Percentiles rank a stretch among this genome's conserved stretches.
Evolutionary conservation across 1,140 invertebrate species (phyloP).

Genomic region (Atta texana): DNA sequence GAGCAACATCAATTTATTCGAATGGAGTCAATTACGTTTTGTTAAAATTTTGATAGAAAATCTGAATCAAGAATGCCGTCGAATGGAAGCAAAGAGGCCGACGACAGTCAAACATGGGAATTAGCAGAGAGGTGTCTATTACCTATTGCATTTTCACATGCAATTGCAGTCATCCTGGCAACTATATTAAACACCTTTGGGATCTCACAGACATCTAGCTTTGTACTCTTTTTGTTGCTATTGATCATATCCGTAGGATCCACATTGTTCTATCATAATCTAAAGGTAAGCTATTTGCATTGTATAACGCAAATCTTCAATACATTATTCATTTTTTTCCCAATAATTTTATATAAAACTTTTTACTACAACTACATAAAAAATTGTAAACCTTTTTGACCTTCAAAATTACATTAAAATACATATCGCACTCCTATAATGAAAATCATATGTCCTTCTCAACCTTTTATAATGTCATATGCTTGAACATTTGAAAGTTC

Average conservation of each 20-base stretch:
- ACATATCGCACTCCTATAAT: neutral
- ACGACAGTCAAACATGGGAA: conserved; percentile 89
- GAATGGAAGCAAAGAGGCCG: conserved; percentile 78
- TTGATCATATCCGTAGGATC: conserved; percentile 89
- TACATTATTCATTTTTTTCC: neutral
- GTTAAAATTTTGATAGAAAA: conserved; percentile 59
- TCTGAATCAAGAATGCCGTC: conserved; percentile 75
- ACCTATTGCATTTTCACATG: conserved; percentile 92
- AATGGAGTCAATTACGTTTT: conserved; percentile 77
- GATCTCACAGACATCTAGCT: conserved; percentile 91
- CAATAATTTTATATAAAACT: conserved; percentile 1
- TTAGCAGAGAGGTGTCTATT: conserved; percentile 92
- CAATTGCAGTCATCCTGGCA: conserved; percentile 90
- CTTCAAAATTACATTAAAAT: neutral
- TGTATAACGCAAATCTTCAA: neutral
- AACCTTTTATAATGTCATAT: conserved; percentile 47
- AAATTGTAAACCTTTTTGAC: neutral
- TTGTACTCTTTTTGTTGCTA: conserved; percentile 92
- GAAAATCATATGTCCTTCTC: conserved; percentile 7
- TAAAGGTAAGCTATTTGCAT: conserved; percentile 89
- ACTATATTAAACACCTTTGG: conserved; percentile 90
- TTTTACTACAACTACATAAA: neutral
- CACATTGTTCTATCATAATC: conserved; percentile 92
- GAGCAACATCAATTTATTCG: conserved; percentile 75
- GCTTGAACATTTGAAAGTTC: conserved; percentile 37